Percentiles rank a stretch among this genome's conserved stretches.
Evolutionary conservation across 2,888 invertebrate species (phyloP).

Genomic region (Xestia ashworthii): DNA sequence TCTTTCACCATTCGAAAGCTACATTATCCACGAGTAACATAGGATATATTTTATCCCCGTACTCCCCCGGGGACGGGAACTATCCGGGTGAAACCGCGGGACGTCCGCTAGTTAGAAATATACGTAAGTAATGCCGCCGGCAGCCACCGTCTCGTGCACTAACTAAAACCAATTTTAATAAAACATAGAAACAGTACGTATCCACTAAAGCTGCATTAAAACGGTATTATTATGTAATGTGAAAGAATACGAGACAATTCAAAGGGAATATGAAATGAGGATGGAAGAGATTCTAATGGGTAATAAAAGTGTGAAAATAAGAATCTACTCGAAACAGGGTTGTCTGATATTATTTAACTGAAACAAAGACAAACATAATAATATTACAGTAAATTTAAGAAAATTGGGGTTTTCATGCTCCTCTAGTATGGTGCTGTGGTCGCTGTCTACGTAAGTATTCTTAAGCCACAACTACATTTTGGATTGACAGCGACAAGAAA

Average conservation of each 20-base stretch:
- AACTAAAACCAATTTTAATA: conserved; percentile 39
- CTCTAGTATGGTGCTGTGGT: neutral
- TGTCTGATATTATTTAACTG: neutral
- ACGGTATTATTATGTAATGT: conserved; percentile 24
- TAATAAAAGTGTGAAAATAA: conserved; percentile 43
- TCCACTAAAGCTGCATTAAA: conserved; percentile 43
- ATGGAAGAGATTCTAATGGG: conserved; percentile 34
- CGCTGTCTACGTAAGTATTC: neutral
- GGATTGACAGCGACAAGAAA: neutral
- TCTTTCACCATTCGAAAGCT: no score
- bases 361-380: neutral
- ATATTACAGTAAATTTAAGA: neutral
- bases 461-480: neutral
- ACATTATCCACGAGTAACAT: no score
- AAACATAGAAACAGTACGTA: conserved; percentile 26
- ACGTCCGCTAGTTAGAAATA: no score
- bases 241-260: conserved; percentile 29
- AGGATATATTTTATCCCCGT: no score
- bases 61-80: no score
- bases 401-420: no score
- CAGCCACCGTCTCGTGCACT: conserved; percentile 6
- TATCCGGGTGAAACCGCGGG: no score
- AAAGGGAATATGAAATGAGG: conserved; percentile 46
- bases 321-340: neutral
- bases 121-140: neutral